Conservation (phyloP, 2,888 invertebrate genomes). For the Strigamia maritima region DNA sequence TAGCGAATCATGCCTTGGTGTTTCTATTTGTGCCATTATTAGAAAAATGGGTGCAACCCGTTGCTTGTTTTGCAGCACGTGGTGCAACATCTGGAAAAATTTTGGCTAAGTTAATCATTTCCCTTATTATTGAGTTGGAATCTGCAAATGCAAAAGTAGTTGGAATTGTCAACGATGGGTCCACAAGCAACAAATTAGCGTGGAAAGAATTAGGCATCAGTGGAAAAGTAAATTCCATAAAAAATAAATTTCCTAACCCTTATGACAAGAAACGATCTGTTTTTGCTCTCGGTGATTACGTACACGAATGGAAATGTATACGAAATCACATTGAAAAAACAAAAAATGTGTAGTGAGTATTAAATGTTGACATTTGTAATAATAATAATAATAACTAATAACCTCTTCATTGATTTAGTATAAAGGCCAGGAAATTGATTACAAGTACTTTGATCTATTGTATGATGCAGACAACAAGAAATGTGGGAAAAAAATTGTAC, state of each 20-base stretch:
- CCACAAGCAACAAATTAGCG: not conserved
- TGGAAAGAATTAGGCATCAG: too few species aligned
- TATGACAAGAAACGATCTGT: not conserved
- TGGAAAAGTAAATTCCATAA: not conserved
- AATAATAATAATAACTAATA: too few species aligned
- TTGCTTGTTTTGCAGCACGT: not conserved
- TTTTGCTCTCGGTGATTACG: not conserved
- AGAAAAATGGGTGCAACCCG: slow-evolving; percentile 8
- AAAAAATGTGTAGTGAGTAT: not conserved
- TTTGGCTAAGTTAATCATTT: not conserved
- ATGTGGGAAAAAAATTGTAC: not conserved
- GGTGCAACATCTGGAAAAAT: not conserved
- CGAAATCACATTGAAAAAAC: not conserved
- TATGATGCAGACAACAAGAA: too few species aligned
- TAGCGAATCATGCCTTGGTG: too few species aligned
- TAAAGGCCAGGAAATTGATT: too few species aligned
- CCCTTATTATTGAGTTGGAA: not conserved
- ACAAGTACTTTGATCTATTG: too few species aligned
- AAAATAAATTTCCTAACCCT: not conserved
- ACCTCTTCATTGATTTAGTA: too few species aligned
- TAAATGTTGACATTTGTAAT: too few species aligned
- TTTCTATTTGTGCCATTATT: too few species aligned
- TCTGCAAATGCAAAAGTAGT: not conserved
- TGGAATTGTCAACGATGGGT: not conserved
- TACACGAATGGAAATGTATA: not conserved